Conservation (phyloP, 2,113 vertebrate genomes). For the Gallinago media region DNA sequence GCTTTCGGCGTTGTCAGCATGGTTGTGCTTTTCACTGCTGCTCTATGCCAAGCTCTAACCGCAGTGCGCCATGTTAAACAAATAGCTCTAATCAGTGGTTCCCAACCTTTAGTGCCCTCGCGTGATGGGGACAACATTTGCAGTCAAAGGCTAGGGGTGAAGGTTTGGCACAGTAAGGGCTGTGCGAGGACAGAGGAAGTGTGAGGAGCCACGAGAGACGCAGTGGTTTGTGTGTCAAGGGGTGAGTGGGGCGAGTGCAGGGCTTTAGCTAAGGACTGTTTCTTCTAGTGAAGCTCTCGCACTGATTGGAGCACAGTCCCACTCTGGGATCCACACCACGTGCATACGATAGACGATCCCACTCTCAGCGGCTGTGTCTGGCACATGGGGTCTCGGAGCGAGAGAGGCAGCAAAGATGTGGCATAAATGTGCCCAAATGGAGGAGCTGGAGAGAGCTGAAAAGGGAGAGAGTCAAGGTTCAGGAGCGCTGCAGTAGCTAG, state of each 20-base stretch:
- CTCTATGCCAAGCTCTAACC: neutral
- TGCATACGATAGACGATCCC: rapidly evolving
- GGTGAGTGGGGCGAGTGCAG: rapidly evolving
- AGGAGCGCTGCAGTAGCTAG: neutral
- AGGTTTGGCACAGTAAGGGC: neutral
- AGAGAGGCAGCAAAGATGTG: neutral
- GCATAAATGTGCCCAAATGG: neutral
- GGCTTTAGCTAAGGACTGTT: neutral
- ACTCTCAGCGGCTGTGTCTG: neutral
- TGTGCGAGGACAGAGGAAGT: neutral
- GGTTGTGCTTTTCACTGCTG: neutral
- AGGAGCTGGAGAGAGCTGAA: neutral
- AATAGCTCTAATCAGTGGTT: neutral
- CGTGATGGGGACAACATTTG: rapidly evolving
- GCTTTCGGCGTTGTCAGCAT: neutral
- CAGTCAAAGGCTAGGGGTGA: neutral
- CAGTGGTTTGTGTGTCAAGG: neutral
- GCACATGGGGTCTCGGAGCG: rapidly evolving
- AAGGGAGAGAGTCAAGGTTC: neutral
- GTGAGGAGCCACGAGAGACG: neutral
- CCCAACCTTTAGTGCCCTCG: neutral
- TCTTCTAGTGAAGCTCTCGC: neutral
- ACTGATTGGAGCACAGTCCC: neutral
- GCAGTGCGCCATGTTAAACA: neutral
- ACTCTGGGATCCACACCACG: rapidly evolving